Percentiles rank a stretch among this genome's conserved stretches.
Evolutionary conservation across 1,140 invertebrate species (phyloP).

Genomic region (Panulirus ornatus): DNA sequence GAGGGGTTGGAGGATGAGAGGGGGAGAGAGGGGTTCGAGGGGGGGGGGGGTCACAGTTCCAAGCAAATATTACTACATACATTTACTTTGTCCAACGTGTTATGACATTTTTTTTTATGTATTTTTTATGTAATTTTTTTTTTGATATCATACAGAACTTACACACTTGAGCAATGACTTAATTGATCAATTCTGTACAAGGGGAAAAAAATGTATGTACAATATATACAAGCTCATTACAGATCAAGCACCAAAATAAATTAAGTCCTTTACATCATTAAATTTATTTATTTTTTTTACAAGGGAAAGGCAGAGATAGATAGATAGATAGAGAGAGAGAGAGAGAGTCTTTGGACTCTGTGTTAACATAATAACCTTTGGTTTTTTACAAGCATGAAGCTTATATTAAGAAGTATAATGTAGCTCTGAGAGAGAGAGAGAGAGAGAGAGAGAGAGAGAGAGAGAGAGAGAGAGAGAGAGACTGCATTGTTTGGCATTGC

Average conservation of each 20-base stretch:
- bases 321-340: too few species aligned
- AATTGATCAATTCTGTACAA: constrained; percentile 43
- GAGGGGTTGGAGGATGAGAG: too few species aligned
- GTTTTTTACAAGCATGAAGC: constrained; percentile 42
- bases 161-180: constrained; percentile 47
- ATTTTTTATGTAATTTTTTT: too few species aligned
- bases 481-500: neutral
- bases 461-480: neutral
- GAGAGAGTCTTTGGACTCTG: constrained; percentile 28
- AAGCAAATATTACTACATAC: constrained; percentile 45
- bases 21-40: too few species aligned
- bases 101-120: too few species aligned
- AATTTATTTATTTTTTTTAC: too few species aligned
- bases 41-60: neutral
- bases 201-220: constrained; percentile 32
- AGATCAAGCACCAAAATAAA: constrained; percentile 42
- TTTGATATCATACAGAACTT: constrained; percentile 44
- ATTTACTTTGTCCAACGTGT: constrained; percentile 34
- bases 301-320: too few species aligned
- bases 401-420: constrained; percentile 15
- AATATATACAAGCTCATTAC: constrained; percentile 24
- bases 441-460: neutral
- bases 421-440: neutral
- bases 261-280: constrained; percentile 50
- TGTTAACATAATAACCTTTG: constrained; percentile 45